Conservation (phyloP, 2,797 vertebrate genomes). For the Cynopterus sphinx region DNA sequence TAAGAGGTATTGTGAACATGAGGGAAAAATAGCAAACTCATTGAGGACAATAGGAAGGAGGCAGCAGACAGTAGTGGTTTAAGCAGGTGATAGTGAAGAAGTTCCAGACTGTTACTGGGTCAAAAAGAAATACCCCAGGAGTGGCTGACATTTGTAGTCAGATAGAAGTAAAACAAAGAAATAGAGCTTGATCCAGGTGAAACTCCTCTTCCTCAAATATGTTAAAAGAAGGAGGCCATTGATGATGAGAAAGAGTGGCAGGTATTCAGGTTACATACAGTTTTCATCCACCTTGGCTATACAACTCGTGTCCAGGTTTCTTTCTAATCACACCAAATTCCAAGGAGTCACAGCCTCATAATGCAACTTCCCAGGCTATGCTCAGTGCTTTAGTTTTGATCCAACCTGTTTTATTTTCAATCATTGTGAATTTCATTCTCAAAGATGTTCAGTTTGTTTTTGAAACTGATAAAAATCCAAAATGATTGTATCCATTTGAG, state of each 20-base stretch:
- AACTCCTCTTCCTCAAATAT: background rate
- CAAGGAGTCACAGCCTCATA: rapidly evolving
- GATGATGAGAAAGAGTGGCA: background rate
- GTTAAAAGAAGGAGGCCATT: background rate
- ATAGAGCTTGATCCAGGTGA: background rate
- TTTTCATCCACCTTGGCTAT: background rate
- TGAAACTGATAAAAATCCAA: background rate
- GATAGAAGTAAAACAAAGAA: background rate
- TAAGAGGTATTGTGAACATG: background rate
- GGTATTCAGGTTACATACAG: rapidly evolving
- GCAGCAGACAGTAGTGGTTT: background rate
- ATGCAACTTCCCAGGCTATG: background rate
- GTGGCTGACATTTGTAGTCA: background rate
- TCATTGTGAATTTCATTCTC: background rate
- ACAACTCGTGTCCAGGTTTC: background rate
- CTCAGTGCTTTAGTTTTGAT: background rate
- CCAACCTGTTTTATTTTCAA: background rate
- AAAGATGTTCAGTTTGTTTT: background rate
- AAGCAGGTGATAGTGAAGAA: background rate
- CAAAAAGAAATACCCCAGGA: background rate
- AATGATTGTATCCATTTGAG: background rate
- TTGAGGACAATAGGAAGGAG: background rate
- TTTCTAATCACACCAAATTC: background rate
- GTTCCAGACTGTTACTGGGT: background rate
- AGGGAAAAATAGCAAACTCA: background rate